These are phyloP conservation scores for Labroides dimidiatus DNA, from an alignment of 2,797 vertebrate genomes.

Conservation along the genomic window DNA sequence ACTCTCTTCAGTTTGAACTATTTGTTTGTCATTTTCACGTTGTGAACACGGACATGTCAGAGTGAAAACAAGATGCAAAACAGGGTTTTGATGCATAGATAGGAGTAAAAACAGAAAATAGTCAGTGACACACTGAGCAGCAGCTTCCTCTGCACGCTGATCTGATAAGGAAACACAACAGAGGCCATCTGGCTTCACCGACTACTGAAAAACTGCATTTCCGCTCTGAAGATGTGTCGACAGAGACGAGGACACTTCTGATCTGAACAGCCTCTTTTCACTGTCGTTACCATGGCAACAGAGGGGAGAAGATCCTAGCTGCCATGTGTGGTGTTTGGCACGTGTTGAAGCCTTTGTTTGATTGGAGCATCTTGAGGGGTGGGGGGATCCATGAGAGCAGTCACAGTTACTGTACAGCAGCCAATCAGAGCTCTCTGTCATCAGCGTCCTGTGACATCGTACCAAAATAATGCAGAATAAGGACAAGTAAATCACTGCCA, in stretches of 20 bases:
- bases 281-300: conserved; percentile 56
- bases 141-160: no score
- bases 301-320: conserved; percentile 11
- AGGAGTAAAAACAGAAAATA: no score
- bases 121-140: no score
- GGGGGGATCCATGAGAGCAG: not conserved
- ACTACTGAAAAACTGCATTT: no score
- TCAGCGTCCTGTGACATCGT: not conserved
- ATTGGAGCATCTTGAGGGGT: no score
- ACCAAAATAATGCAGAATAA: not conserved
- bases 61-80: conserved; percentile 1
- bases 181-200: no score
- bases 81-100: not conserved
- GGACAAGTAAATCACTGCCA: no score
- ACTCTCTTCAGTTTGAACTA: not conserved
- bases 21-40: not conserved
- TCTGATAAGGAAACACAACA: no score
- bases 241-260: not conserved
- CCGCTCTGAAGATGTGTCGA: no score
- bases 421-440: conserved; percentile 10
- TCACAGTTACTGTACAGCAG: not conserved
- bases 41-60: not conserved
- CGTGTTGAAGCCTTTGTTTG: not conserved
- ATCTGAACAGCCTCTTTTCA: conserved; percentile 6
- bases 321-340: conserved; percentile 1